Base-by-base conservation (phyloP, 1,140 invertebrate genomes). In the Heterodera carotae region DNA sequence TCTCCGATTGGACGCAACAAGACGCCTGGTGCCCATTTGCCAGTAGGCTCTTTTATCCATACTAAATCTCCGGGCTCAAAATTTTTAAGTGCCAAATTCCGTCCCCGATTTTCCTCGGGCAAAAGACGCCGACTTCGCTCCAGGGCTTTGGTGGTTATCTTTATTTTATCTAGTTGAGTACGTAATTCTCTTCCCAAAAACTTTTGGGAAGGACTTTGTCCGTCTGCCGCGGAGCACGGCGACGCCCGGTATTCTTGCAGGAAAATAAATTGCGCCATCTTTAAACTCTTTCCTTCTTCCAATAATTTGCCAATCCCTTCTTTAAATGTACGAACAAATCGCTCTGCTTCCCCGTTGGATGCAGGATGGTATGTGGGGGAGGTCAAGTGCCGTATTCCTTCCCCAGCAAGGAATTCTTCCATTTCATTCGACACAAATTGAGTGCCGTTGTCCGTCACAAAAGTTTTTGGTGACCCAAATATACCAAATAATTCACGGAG, bases 401-500 rank as follows among this genome's bases (percentile, higher is more conserved):
- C 27, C 12, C 70, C 64, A 15, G 53, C n/a, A 64, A 76, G 18
- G 29, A 75, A 76, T 12, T 22, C 12, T 1, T 36, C 22, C 15
- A n/a, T 69, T 76, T 75, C 64, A 10, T 22, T 10, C 2, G 76
- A 77, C 12, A 34, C 34, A 29, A 77, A 78, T 29, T 3, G 71
- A 6, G 39, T 39, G 12, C 76, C 74, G 53, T 77, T 77, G 39
- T 77, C 76, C 3, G 75, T 36, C 2, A 77, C 76, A 18, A 77
- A 18, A 2, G 25, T 25, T 2, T 76, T 36, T 8, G 76, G 76
- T 1, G 27, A 75, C 22, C 76, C 76, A 77, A 62, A 70, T 6
- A 36, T 75, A 15, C 39, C 22, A 60, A 77, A 77, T 8, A 77
- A 31, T 1, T 27, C 60, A 22, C 36, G 8, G 4, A 76, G n/a